Conservation (phyloP, 1,140 invertebrate genomes). For the Lutraria rhynchaena region DNA sequence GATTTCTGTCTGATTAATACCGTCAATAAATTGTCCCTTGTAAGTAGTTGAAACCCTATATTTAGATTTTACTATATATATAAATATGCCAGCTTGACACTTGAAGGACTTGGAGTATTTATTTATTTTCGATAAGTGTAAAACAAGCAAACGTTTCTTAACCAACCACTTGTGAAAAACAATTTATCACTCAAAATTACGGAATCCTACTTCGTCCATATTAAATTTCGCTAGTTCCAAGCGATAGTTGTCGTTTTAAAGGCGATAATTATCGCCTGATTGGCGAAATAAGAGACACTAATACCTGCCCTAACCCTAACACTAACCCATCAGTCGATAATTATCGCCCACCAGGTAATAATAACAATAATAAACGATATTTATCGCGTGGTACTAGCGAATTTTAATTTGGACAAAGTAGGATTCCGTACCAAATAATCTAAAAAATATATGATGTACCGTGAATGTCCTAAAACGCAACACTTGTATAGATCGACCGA, state of each 20-base stretch:
- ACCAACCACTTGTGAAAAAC: background rate
- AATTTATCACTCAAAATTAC: background rate
- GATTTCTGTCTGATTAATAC: too few species aligned
- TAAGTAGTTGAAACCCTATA: too few species aligned
- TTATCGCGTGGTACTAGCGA: background rate
- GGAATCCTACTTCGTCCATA: background rate
- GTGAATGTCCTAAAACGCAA: too few species aligned
- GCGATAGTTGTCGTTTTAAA: too few species aligned
- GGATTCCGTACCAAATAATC: too few species aligned
- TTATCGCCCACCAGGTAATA: background rate
- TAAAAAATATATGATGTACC: too few species aligned
- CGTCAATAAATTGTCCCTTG: too few species aligned
- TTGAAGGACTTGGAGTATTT: conserved; percentile 4
- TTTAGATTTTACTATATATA: conserved; percentile 32
- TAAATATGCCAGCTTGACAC: conserved; percentile 36
- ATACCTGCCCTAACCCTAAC: too few species aligned
- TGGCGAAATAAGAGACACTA: too few species aligned
- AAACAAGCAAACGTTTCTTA: background rate
- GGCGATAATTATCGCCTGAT: too few species aligned
- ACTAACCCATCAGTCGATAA: background rate
- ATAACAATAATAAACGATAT: background rate
- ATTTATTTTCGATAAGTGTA: conserved; percentile 23
- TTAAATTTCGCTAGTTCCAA: too few species aligned
- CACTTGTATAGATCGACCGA: background rate
- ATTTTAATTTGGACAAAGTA: too few species aligned